phyloP scores from a whole-genome alignment of 2,113 vertebrate species.

The Myotis davidii region DNA sequence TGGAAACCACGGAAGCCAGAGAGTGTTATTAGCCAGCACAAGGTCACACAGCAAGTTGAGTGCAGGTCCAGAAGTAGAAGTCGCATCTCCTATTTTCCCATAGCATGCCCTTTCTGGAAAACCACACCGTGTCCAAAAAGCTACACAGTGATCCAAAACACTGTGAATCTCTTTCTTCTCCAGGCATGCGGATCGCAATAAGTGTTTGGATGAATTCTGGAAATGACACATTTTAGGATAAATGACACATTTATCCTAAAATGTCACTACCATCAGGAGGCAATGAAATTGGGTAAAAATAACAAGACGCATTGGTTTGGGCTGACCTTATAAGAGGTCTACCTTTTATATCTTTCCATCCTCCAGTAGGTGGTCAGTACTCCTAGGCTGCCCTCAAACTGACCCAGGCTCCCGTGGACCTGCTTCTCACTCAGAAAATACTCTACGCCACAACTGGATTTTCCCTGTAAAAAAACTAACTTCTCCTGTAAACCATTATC shows the following conservation, averaged over 20 bases:
- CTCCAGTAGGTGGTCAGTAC: neutral
- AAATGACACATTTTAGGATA: neutral
- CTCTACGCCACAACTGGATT: neutral
- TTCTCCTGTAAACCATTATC: constrained; percentile 2
- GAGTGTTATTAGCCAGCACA: constrained; percentile 37
- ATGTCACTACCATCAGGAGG: neutral
- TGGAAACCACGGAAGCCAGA: constrained; percentile 23
- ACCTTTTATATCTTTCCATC: neutral
- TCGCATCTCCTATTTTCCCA: neutral
- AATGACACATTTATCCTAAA: constrained; percentile 29
- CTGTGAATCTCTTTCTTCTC: constrained; percentile 41
- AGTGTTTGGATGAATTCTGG: neutral
- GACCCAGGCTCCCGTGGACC: neutral
- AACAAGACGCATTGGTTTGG: neutral
- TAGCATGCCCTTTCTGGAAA: neutral
- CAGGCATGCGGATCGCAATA: neutral
- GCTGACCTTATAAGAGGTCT: neutral
- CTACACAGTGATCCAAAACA: neutral
- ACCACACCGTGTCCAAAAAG: neutral
- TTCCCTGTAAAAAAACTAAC: neutral
- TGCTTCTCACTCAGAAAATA: neutral
- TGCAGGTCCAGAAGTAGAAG: neutral
- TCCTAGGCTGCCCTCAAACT: neutral
- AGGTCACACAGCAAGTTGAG: constrained; percentile 37
- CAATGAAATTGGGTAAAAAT: constrained; percentile 26